Evolutionary conservation across 2,888 invertebrate species (phyloP), one percentile per base, ranked within the genome.

Genomic region (Pheosia tremula): DNA sequence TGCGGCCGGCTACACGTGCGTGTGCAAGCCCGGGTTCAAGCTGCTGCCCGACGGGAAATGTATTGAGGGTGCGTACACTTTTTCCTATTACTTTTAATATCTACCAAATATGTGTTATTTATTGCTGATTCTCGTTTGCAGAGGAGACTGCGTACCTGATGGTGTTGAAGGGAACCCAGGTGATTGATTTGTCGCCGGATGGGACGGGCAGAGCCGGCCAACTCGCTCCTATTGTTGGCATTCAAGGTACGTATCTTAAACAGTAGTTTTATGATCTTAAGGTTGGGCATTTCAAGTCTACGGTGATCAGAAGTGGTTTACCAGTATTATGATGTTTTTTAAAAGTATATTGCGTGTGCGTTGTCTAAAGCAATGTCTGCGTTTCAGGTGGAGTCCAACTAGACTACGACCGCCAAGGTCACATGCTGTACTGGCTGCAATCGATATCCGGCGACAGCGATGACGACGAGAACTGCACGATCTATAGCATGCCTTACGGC

Each of bases 91-190:
- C 24, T 24, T 24, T 24, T 24, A 24, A 24, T 24, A 24, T 24
- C 1, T 24, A 24, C 24, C 24, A 24, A 24, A 24, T 24, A 24
- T 24, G 24, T 24, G 2, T 24, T 2, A 24, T 24, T 24, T 24
- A 24, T 24, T 24, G 24, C 1, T 24, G 24, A 2, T 24, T 24
- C 24, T 24, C 24, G 24, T 24, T 24, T 87, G 6, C 88, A 94
- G 99, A 98, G 87, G 98, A 98, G 75, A 96, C 95, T 5, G 95
- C 98, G 0, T 99, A 97, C 88, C 89, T 99, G 60, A 96, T 99
- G 96, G 96, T 99, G 0, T 95, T 99, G 81, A 97, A 97, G 78
- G 97, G 97, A 41, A 96, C 97, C 0, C 98, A 98, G 84, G 97
- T 99, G 58, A 96, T 98, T 2, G 98, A 98, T 79, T 93, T 98